Percentiles rank a stretch among this genome's conserved stretches.
Conservation (phyloP, 2,113 vertebrate genomes). For the Nyctibius bracteatus region DNA sequence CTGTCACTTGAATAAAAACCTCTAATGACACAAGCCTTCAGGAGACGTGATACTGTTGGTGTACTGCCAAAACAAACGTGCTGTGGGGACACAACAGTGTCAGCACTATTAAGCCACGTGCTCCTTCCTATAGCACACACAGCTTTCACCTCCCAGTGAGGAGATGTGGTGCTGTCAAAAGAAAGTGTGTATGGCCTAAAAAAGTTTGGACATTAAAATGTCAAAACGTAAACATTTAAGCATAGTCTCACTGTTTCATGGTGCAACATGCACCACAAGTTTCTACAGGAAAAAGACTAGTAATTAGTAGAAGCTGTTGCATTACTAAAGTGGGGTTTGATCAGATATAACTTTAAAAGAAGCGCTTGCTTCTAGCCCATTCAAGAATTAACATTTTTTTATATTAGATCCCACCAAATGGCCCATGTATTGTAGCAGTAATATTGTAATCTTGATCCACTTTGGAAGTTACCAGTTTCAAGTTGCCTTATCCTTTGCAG, state of each 20-base stretch:
- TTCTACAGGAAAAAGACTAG: background rate
- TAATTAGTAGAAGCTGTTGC: background rate
- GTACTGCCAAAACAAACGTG: background rate
- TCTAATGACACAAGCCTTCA: background rate
- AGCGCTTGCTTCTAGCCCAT: background rate
- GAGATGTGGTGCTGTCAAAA: background rate
- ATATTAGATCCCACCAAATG: background rate
- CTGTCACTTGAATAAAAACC: background rate
- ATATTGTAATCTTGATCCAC: background rate
- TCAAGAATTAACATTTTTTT: background rate
- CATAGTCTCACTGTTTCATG: background rate
- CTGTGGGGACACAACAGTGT: background rate
- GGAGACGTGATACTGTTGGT: background rate
- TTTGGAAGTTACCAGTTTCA: background rate
- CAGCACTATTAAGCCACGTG: background rate
- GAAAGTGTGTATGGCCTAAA: background rate
- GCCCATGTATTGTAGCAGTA: background rate
- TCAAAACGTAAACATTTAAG: background rate
- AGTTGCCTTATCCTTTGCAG: background rate
- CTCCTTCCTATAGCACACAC: background rate
- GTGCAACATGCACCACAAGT: background rate
- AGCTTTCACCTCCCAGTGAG: background rate
- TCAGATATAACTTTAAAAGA: background rate
- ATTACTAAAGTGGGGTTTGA: background rate
- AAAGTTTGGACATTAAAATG: background rate